Conservation (phyloP, 1,140 invertebrate species). For the Scaptomyza graminum region DNA sequence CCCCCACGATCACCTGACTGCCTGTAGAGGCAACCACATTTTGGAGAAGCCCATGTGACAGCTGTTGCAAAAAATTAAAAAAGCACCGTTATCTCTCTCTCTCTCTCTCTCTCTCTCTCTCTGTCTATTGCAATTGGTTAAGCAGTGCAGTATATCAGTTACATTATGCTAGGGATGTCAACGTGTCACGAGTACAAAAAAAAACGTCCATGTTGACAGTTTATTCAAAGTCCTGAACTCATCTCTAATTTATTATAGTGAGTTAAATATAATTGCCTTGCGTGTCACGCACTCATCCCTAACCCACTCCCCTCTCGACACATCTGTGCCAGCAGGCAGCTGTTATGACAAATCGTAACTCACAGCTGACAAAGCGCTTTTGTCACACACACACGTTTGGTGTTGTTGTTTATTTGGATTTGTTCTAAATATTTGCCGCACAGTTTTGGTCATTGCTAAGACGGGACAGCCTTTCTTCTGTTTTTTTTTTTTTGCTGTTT, state of each 20-base stretch:
- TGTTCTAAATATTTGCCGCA: slow-evolving; percentile 60
- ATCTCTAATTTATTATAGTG: too few species aligned
- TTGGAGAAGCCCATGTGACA: slow-evolving; percentile 21
- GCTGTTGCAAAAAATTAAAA: slow-evolving; percentile 29
- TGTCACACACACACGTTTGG: slow-evolving; percentile 8
- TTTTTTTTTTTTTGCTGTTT: not conserved
- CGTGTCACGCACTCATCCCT: slow-evolving; percentile 1
- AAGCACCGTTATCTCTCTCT: slow-evolving; percentile 43
- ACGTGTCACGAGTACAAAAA: slow-evolving; percentile 4
- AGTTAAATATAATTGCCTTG: too few species aligned
- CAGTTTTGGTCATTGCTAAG: slow-evolving; percentile 26
- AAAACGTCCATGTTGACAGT: too few species aligned
- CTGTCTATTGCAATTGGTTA: slow-evolving; percentile 28
- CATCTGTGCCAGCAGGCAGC: not conserved
- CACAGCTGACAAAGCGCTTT: slow-evolving; percentile 28
- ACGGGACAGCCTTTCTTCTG: slow-evolving; percentile 27
- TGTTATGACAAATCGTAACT: slow-evolving; percentile 27
- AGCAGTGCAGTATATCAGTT: slow-evolving; percentile 10
- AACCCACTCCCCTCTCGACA: not conserved
- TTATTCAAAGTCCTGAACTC: too few species aligned
- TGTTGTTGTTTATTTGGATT: slow-evolving; percentile 23
- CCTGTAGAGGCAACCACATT: not conserved
- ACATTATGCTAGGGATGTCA: slow-evolving; percentile 19
- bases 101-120: too few species aligned
- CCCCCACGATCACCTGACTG: slow-evolving; percentile 1